These are phyloP conservation scores for Latrodectus geometricus DNA, from an alignment of 1,140 invertebrate genomes.

Conservation along the genomic window DNA sequence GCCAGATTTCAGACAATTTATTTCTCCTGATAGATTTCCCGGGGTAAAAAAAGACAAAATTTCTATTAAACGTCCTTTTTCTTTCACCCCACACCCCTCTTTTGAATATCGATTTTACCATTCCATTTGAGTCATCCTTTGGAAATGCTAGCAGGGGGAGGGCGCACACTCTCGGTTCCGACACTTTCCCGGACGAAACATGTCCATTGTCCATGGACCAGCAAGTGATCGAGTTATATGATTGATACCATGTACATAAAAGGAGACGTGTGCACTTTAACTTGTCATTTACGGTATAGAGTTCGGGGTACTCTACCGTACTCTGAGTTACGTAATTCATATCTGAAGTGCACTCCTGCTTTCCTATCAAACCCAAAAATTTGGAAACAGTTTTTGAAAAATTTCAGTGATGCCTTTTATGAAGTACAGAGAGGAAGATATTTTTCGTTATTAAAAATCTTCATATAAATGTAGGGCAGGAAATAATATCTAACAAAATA, in stretches of 20 bases:
- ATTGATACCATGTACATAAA: not conserved
- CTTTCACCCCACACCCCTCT: not conserved
- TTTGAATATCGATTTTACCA: conserved; percentile 47
- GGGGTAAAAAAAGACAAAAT: not conserved
- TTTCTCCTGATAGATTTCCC: not conserved
- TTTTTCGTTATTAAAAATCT: too few species aligned
- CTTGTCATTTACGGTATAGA: not conserved
- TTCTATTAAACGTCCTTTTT: conserved; percentile 20
- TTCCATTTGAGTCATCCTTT: conserved; percentile 48
- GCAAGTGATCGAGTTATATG: not conserved
- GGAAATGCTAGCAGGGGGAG: not conserved
- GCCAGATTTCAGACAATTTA: not conserved
- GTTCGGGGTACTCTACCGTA: too few species aligned
- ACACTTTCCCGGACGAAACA: not conserved
- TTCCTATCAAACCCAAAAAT: too few species aligned
- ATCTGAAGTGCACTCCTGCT: too few species aligned
- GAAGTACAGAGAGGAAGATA: too few species aligned
- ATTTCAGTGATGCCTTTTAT: too few species aligned
- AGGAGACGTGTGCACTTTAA: conserved; percentile 6
- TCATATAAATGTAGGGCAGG: too few species aligned
- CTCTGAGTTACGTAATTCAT: too few species aligned
- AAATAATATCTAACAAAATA: too few species aligned
- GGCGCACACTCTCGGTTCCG: conserved; percentile 1
- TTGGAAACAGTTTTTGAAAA: too few species aligned
- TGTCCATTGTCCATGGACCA: not conserved